Conservation (phyloP, 2,113 vertebrate genomes). For the Agelaius tricolor region DNA sequence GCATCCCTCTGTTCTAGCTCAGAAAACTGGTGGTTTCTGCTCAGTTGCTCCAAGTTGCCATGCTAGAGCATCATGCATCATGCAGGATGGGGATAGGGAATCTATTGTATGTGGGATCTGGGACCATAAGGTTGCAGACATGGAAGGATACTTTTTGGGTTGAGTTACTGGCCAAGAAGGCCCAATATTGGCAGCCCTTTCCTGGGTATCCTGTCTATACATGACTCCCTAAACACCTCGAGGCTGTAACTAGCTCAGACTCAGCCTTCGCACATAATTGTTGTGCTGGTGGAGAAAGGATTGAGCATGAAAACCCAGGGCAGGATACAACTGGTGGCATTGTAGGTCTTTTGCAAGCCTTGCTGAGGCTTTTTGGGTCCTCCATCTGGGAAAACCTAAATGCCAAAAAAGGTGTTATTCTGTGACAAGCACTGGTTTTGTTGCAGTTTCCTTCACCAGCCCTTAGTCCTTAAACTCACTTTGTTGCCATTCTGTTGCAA, state of each 20-base stretch:
- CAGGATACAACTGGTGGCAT: background rate
- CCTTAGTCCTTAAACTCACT: background rate
- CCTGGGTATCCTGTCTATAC: no score
- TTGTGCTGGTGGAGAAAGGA: background rate
- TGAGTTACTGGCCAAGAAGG: background rate
- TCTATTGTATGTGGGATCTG: background rate
- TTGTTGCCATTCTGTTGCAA: background rate
- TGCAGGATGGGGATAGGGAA: fast-evolving
- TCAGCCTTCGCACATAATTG: background rate
- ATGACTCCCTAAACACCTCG: background rate
- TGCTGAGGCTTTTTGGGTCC: background rate
- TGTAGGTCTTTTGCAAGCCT: background rate
- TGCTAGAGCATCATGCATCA: background rate
- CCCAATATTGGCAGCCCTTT: background rate
- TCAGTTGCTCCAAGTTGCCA: background rate
- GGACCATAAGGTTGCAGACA: background rate
- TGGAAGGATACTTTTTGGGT: background rate
- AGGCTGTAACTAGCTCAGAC: background rate
- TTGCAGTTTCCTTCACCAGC: background rate
- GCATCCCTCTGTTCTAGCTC: background rate
- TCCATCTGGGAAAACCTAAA: background rate
- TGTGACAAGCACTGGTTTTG: background rate
- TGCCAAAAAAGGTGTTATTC: background rate
- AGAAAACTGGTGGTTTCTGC: background rate
- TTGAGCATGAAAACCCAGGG: background rate